Evolutionary conservation across 1,140 invertebrate genomes (phyloP), one percentile per base, ranked within the genome.

Genomic region (Macrosteles quadrilineatus): DNA sequence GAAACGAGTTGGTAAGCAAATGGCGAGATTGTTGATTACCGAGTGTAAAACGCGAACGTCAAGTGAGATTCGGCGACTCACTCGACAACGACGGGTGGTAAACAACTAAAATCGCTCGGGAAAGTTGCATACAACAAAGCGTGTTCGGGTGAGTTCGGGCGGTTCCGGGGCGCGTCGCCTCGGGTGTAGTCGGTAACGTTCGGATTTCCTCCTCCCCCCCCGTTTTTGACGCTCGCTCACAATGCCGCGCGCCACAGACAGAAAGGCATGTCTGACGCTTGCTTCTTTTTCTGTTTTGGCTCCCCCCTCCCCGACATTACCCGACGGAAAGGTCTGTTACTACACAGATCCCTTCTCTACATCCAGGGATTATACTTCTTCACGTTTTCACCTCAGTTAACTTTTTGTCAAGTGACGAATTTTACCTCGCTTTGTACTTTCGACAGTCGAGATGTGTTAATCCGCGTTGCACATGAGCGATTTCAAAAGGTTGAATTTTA

Each of bases 31-130:
- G 14, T 50, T 6, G 47, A 19, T 3, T 4, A 19, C 14, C 47
- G 47, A 50, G 14, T 21, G 14, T 50, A 21, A 50, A 50, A 19
- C 47, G 47, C 21, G 47, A 50, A 50, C 6, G 23, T 27, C 55
- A 25, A 12, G 23, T 6, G 55, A 59, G 55, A 9, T 59, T 25
- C 27, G 27, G 4, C 23, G 27, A 29, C 55, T 29, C 55, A 6
- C 23, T 14, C 4, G 4, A 25, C 55, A 29, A 9, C 55, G 25
- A 30, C 12, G 55, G 55, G 9, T 19, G 23, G 55, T 59, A 59
- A 25, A 59, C 55, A 27, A 53, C 47, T 53, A n/a, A 36, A 36
- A 23, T 6, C 55, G 55, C 55, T 59, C 55, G 55, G 55, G 14
- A 59, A 23, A 27, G 14, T 14, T 11, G 27, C 12, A 59, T 59